Conservation (phyloP, 2,888 invertebrate species). For the Caenorhabditis sp. region DNA sequence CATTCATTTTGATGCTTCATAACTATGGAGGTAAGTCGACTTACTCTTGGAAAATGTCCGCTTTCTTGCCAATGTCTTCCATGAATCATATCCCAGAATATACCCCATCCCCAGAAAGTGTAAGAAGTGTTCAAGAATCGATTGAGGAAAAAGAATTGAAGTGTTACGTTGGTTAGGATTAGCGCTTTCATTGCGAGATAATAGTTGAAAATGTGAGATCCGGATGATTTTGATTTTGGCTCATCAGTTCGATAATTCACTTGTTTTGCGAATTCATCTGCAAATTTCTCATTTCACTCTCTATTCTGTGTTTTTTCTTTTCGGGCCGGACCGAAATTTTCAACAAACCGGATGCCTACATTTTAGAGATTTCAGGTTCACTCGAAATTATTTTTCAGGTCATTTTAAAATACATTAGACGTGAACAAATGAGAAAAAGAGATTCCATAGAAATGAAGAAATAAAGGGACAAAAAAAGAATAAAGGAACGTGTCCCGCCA, state of each 20-base stretch:
- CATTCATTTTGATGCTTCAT: no score
- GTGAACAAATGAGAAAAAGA: no score
- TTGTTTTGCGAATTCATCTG: not conserved
- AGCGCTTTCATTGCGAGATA: conserved; percentile 54
- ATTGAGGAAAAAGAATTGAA: conserved; percentile 59
- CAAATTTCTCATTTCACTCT: not conserved
- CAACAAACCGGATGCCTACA: no score
- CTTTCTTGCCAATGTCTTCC: conserved; percentile 70
- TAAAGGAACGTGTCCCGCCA: no score
- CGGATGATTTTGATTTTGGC: not conserved
- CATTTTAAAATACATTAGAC: no score
- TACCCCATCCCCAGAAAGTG: conserved; percentile 70
- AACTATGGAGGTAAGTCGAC: not conserved
- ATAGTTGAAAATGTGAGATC: conserved; percentile 41
- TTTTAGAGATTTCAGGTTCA: no score
- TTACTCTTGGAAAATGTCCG: conserved; percentile 68
- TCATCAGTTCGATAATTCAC: not conserved
- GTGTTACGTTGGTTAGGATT: conserved; percentile 42
- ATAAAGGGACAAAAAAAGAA: no score
- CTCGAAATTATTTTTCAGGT: no score
- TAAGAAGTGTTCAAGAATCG: conserved; percentile 53
- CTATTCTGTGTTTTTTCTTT: no score
- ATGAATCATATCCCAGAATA: conserved; percentile 67
- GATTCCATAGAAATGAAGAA: no score
- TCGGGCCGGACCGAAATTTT: no score